These are phyloP conservation scores for Galaxias olidus DNA, from an alignment of 2,797 vertebrate species.

Conservation along the genomic window DNA sequence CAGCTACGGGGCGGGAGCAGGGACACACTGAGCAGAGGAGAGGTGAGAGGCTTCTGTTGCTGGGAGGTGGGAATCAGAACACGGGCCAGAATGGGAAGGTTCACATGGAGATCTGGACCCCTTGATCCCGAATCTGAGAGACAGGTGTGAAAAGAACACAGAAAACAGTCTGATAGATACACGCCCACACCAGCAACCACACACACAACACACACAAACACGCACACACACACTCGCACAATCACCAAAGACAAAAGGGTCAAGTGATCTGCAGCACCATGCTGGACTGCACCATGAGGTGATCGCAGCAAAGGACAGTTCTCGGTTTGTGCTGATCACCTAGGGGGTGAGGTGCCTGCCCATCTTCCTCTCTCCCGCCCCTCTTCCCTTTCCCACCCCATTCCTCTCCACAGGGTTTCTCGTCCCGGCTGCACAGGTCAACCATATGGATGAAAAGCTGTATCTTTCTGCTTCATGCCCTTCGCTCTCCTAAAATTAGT, in stretches of 20 bases:
- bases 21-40: no score
- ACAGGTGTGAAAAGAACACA: no score
- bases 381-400: neutral
- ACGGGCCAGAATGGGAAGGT: no score
- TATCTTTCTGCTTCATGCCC: no score
- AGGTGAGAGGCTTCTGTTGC: no score
- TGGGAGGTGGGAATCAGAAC: no score
- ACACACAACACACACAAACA: neutral
- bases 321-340: neutral
- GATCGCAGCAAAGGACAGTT: neutral
- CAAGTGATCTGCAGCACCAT: neutral
- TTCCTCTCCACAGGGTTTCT: no score
- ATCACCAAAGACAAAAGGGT: no score
- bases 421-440: no score
- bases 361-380: conserved; percentile 20
- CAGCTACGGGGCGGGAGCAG: no score
- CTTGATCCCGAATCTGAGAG: neutral
- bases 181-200: neutral
- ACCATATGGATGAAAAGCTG: no score
- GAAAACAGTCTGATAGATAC: neutral
- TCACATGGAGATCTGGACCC: conserved; percentile 4
- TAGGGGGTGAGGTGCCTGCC: neutral
- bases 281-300: neutral
- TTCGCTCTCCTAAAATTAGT: no score
- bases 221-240: neutral